phyloP scores from a whole-genome alignment of 1,140 invertebrate genomes.

The Danaus melanippus region DNA sequence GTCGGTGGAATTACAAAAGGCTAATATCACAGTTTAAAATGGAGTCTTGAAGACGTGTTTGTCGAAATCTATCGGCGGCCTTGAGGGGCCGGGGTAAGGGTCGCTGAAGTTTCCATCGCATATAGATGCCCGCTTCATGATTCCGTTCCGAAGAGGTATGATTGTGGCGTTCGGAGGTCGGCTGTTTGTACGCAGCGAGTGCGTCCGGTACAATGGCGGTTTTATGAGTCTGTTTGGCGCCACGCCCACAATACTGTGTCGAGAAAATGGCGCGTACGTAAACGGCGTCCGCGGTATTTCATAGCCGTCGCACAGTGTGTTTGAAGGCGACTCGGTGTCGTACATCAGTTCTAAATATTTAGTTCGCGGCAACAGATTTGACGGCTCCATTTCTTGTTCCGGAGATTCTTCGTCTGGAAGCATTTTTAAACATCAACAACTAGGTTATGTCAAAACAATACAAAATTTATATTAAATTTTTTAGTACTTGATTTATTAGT shows the following conservation, averaged over 20 bases:
- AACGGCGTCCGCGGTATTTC: slow-evolving; percentile 71
- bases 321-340: slow-evolving; percentile 50
- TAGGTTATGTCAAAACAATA: neutral
- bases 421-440: neutral
- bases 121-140: slow-evolving; percentile 45
- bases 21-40: slow-evolving; percentile 67
- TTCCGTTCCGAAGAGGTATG: slow-evolving; percentile 45
- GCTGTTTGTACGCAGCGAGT: slow-evolving; percentile 39
- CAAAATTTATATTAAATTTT: slow-evolving; percentile 2
- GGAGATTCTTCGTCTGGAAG: slow-evolving; percentile 56
- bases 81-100: slow-evolving; percentile 20
- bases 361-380: slow-evolving; percentile 54
- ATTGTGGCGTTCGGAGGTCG: slow-evolving; percentile 57
- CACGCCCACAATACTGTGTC: slow-evolving; percentile 58
- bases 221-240: slow-evolving; percentile 47
- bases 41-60: slow-evolving; percentile 58
- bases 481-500: no score
- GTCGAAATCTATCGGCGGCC: slow-evolving; percentile 26
- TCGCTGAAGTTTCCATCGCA: slow-evolving; percentile 31
- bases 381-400: slow-evolving; percentile 58
- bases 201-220: slow-evolving; percentile 40
- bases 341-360: slow-evolving; percentile 76
- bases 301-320: slow-evolving; percentile 72
- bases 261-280: slow-evolving; percentile 34
- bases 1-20: slow-evolving; percentile 40